These are phyloP conservation scores for Cepphus grylle DNA, from an alignment of 2,113 vertebrate genomes.

Conservation along the genomic window DNA sequence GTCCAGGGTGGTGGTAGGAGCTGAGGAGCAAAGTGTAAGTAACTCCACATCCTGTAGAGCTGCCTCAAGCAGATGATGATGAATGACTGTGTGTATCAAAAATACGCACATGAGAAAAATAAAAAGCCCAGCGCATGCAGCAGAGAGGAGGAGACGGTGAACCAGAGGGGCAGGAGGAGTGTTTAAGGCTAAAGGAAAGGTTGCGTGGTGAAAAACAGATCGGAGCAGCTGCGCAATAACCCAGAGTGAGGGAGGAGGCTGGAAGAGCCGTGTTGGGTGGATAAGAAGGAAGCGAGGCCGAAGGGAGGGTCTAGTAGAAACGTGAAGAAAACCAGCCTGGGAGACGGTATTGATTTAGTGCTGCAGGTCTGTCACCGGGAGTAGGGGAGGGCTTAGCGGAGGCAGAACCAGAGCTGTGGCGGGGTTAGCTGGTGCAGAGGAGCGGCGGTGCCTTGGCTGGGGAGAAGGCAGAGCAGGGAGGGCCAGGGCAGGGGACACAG, in stretches of 20 bases:
- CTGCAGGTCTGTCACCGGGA: background rate
- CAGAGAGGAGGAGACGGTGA: background rate
- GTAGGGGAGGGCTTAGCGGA: background rate
- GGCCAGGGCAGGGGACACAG: fast-evolving
- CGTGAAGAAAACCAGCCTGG: background rate
- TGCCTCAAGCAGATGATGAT: background rate
- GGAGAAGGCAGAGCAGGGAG: background rate
- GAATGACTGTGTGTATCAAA: background rate
- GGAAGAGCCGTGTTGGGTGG: background rate
- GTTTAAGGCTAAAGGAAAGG: background rate
- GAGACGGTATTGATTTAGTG: background rate
- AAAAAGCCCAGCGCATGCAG: background rate
- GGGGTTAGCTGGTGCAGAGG: background rate
- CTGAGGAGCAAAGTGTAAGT: background rate
- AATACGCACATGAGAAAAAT: background rate
- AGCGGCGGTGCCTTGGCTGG: background rate
- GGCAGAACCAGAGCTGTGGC: background rate
- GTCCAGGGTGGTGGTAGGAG: background rate
- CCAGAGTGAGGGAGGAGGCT: background rate
- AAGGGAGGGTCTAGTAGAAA: background rate
- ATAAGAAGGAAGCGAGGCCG: background rate
- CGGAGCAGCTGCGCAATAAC: background rate
- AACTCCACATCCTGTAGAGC: background rate
- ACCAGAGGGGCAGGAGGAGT: background rate
- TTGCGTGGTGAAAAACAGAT: background rate